A percentile compares a stretch with the other conserved stretches of the same genome.
phyloP scores from a whole-genome alignment of 2,888 invertebrate genomes.

The Drosophila paramelanica region DNA sequence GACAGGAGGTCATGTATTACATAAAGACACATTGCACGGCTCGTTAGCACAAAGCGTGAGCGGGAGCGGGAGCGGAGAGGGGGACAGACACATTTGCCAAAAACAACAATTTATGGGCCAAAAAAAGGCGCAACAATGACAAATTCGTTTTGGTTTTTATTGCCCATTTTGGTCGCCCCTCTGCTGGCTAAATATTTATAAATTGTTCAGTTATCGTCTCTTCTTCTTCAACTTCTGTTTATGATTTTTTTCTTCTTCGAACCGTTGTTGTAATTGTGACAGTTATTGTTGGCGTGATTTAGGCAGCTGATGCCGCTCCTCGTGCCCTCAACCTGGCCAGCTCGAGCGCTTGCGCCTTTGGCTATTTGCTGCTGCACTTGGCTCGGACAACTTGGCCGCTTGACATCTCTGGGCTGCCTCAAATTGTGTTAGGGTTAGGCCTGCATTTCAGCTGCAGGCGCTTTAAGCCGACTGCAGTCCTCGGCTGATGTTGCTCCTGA shows the following conservation, averaged over 20 bases:
- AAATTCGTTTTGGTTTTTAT: constrained; percentile 79
- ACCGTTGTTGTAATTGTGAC: constrained; percentile 48
- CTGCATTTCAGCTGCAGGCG: constrained; percentile 58
- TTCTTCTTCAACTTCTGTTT: constrained; percentile 1
- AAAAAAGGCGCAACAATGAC: constrained; percentile 68
- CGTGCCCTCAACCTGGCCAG: background rate
- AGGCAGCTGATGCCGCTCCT: constrained; percentile 36
- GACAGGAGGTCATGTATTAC: constrained; percentile 55
- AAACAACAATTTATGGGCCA: constrained; percentile 55
- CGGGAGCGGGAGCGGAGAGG: background rate
- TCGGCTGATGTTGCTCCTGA: constrained; percentile 18
- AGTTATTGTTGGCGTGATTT: constrained; percentile 57
- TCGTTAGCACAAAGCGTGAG: constrained; percentile 48
- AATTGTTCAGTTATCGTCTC: constrained; percentile 69
- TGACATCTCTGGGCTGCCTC: constrained; percentile 68
- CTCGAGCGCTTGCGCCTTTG: constrained; percentile 36
- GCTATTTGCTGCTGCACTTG: constrained; percentile 78
- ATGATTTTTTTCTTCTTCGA: constrained; percentile 10
- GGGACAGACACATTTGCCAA: constrained; percentile 47
- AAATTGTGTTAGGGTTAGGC: constrained; percentile 79
- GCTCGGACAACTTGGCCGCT: constrained; percentile 54
- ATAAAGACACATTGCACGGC: constrained; percentile 78
- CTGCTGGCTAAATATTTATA: constrained; percentile 82
- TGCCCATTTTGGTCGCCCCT: constrained; percentile 40
- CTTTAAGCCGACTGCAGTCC: constrained; percentile 18